A percentile compares a stretch with the other conserved stretches of the same genome.
Evolutionary conservation across 2,888 invertebrate species (phyloP).

Genomic region (Unio pictorum): DNA sequence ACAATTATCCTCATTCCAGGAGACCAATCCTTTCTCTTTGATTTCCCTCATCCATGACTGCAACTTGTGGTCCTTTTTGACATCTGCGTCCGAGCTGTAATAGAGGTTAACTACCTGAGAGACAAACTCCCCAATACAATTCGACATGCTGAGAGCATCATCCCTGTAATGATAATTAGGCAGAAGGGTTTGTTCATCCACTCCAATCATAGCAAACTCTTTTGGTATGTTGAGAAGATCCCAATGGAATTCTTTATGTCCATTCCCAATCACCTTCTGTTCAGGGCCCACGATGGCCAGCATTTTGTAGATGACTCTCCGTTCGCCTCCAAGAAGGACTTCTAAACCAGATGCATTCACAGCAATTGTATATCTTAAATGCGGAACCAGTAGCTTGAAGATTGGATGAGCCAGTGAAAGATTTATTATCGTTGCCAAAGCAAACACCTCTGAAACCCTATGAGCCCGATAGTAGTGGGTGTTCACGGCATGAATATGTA

Average conservation of each 20-base stretch:
- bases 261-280: conserved; percentile 7
- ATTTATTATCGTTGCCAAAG: conserved; percentile 21
- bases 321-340: conserved; percentile 18
- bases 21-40: conserved; percentile 23
- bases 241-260: conserved; percentile 19
- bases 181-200: conserved; percentile 21
- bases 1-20: conserved; percentile 19
- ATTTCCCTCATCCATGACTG: conserved; percentile 25
- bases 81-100: conserved; percentile 24
- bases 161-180: conserved; percentile 33
- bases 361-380: conserved; percentile 24
- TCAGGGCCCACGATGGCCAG: conserved; percentile 18
- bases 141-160: conserved; percentile 28
- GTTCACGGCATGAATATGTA: conserved; percentile 27
- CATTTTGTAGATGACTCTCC: conserved; percentile 22
- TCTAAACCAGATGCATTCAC: conserved; percentile 22
- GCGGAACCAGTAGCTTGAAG: conserved; percentile 27
- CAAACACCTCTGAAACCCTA: conserved; percentile 23
- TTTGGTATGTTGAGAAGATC: conserved; percentile 18
- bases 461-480: conserved; percentile 24
- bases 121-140: conserved; percentile 15
- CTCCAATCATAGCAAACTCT: conserved; percentile 20
- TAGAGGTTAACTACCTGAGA: conserved; percentile 19
- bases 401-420: conserved; percentile 31
- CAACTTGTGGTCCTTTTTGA: conserved; percentile 20